A percentile compares a stretch with the other conserved stretches of the same genome.
These are phyloP conservation scores for Archilochus colubris DNA, from an alignment of 2,113 vertebrate genomes.

Conservation along the genomic window DNA sequence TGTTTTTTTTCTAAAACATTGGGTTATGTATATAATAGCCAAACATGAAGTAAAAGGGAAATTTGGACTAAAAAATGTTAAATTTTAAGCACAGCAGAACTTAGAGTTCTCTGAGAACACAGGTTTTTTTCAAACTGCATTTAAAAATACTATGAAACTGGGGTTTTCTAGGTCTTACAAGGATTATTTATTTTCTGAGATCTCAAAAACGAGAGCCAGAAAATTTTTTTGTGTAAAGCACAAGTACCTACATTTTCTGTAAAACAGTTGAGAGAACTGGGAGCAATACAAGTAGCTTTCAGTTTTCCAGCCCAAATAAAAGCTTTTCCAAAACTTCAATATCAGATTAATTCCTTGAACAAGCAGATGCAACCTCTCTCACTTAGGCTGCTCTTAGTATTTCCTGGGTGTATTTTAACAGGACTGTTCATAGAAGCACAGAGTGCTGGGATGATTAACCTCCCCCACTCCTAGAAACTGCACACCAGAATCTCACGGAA, in stretches of 20 bases:
- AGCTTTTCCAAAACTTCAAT: not conserved
- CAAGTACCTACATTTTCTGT: not conserved
- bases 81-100: not conserved
- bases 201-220: not conserved
- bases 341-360: not conserved
- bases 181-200: not conserved
- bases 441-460: not conserved
- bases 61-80: not conserved
- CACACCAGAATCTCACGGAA: not conserved
- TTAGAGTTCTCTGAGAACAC: not conserved
- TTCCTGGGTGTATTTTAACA: not conserved
- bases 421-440: not conserved
- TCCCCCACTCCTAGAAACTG: not conserved
- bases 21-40: not conserved
- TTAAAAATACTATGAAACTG: not conserved
- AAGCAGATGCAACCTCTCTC: not conserved
- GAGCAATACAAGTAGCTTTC: not conserved
- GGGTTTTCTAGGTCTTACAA: not conserved
- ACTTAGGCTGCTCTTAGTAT: not conserved
- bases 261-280: not conserved
- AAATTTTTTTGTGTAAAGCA: not conserved
- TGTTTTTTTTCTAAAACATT: not conserved
- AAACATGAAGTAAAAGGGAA: not conserved
- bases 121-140: not conserved
- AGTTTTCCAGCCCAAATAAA: not conserved